These are phyloP conservation scores for Cotesia glomerata DNA, from an alignment of 1,140 invertebrate genomes.

Conservation along the genomic window DNA sequence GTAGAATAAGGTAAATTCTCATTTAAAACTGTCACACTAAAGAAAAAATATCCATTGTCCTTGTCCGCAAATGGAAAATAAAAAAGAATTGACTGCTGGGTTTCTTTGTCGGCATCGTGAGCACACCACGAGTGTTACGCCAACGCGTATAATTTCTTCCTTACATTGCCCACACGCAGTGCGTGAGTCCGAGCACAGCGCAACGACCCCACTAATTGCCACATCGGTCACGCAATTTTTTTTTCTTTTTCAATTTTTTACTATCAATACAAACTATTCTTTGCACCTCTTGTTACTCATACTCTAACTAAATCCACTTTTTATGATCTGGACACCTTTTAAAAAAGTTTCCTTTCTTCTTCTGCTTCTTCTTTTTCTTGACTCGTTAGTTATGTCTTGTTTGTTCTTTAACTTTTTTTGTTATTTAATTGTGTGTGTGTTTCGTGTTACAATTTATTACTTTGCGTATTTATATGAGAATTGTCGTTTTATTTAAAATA, in stretches of 20 bases:
- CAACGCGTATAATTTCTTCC: conserved; percentile 35
- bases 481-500: conserved; percentile 19
- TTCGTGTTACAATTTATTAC: not conserved
- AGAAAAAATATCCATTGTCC: conserved; percentile 12
- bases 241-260: conserved; percentile 9
- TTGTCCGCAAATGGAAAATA: not conserved
- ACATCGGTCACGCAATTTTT: conserved; percentile 43
- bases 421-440: no score
- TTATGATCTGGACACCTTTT: not conserved
- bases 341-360: not conserved
- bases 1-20: not conserved
- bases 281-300: not conserved
- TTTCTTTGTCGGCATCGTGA: conserved; percentile 26
- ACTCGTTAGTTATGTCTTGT: no score
- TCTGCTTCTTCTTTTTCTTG: not conserved
- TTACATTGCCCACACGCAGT: conserved; percentile 7
- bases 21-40: not conserved
- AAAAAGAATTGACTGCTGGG: not conserved
- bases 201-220: conserved; percentile 45
- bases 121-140: conserved; percentile 30
- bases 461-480: not conserved
- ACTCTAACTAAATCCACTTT: not conserved
- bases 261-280: not conserved
- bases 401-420: no score
- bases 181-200: conserved; percentile 6